Evolutionary conservation across 2,888 invertebrate genomes (phyloP), one percentile per base, ranked within the genome.

Genomic region (Temnothorax unifasciatus): DNA sequence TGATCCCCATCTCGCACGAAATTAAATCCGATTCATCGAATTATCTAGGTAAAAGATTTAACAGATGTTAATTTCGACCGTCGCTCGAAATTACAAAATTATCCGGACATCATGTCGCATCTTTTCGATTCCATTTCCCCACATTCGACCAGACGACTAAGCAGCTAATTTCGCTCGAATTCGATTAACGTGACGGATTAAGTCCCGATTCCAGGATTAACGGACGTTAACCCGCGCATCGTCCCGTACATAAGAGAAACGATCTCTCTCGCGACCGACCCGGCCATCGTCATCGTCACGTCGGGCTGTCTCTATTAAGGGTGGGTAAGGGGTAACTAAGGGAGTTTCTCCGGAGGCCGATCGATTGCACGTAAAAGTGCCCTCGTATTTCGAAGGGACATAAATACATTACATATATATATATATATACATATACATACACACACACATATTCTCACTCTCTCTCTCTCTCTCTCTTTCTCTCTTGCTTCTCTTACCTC

Each of bases 401-500:
- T 50, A 38, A 54, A 61, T 61, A 61, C n/a, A 61, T 61, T 38
- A n/a, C 61, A 34, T 1, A 9, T 3, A 13, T 0, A 63, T 0
- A 11, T 3, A 61, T 1, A 25, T 1, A 57, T 15, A 29, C 0
- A 61, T 11, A 38, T n/a, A 29, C 0, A 29, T 0, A 29, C 29
- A 29, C 29, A 29, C 29, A 29, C 29, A 29, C 3, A 29, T 3
- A 29, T 29, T 3, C 0, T 29, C 29, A 3, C 29, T 29, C 0
- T n/a, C n/a, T n/a, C n/a, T 3, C 0, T 29, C 29, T 29, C 29
- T 29, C 3, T 29, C 29, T 29, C 29, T n/a, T 9, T 18, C 15
- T 21, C 15, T 54, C 11, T n/a, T 11, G 21, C 0, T 21, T 61
- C 52, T 54, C 88, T 86, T 73, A 92, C 92, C 92, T 89, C 89